These are phyloP conservation scores for Busseola fusca DNA, from an alignment of 2,888 invertebrate species.

Conservation along the genomic window DNA sequence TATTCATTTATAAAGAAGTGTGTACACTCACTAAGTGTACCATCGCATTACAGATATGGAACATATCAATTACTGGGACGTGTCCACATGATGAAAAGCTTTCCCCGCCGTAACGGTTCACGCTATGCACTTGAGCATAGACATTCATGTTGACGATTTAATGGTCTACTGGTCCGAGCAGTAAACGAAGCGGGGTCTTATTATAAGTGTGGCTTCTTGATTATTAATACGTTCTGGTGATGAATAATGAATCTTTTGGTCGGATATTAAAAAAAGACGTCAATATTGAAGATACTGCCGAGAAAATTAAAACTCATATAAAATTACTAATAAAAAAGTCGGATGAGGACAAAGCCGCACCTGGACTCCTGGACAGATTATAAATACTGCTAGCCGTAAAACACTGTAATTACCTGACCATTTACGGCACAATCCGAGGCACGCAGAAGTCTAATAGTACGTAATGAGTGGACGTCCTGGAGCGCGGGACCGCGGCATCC, in stretches of 20 bases:
- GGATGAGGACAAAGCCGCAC: constrained; percentile 31
- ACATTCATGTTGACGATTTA: constrained; percentile 58
- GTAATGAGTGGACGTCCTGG: constrained; percentile 71
- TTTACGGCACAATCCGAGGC: constrained; percentile 56
- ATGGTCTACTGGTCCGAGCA: constrained; percentile 56
- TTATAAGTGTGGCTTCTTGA: constrained; percentile 34
- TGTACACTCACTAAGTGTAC: constrained; percentile 48
- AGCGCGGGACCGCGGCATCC: constrained; percentile 72
- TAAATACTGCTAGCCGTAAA: constrained; percentile 46
- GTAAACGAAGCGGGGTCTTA: constrained; percentile 47
- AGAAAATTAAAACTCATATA: neutral
- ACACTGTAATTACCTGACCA: constrained; percentile 58
- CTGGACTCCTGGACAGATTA: constrained; percentile 37
- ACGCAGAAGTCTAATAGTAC: constrained; percentile 66
- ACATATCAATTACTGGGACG: constrained; percentile 64
- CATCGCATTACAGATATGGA: constrained; percentile 56
- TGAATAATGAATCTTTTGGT: constrained; percentile 3
- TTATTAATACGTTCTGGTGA: constrained; percentile 18
- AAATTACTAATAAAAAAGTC: neutral
- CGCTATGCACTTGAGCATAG: constrained; percentile 50
- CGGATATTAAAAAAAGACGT: neutral
- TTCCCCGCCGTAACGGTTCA: constrained; percentile 58
- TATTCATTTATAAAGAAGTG: constrained; percentile 34
- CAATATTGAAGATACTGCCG: neutral
- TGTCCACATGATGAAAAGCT: constrained; percentile 60